Evolutionary conservation across 2,113 vertebrate genomes (phyloP).

Genomic region (Canis aureus): DNA sequence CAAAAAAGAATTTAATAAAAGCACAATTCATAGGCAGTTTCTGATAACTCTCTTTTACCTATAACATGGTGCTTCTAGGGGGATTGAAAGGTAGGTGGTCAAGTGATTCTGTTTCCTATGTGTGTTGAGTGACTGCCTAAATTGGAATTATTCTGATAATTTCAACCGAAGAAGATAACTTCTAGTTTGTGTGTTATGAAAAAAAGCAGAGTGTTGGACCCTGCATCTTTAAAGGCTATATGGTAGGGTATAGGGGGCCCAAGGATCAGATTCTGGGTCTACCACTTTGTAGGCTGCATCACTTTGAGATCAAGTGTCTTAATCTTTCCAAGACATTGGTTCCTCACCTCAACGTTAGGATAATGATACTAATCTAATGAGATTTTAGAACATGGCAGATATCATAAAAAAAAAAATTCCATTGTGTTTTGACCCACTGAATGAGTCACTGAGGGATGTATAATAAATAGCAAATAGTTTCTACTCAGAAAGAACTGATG

Average conservation of each 20-base stretch:
- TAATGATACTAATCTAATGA: neutral
- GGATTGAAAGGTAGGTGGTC: neutral
- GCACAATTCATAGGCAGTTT: neutral
- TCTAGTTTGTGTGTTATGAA: neutral
- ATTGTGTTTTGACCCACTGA: neutral
- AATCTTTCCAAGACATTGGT: neutral
- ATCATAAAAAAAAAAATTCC: neutral
- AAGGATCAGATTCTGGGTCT: neutral
- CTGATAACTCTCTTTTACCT: neutral
- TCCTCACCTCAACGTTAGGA: neutral
- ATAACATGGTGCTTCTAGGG: neutral
- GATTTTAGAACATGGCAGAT: neutral
- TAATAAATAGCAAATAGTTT: neutral
- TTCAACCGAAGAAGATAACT: neutral
- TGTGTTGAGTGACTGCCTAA: neutral
- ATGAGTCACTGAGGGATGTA: neutral
- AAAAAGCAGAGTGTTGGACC: neutral
- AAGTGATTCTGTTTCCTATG: neutral
- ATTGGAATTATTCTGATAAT: neutral
- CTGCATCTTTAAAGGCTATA: neutral
- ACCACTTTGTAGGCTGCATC: fast-evolving
- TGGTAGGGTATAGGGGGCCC: neutral
- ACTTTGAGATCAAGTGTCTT: neutral
- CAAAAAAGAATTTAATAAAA: neutral
- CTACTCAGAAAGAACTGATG: neutral